These are phyloP conservation scores for Sternotherus odoratus DNA, from an alignment of 2,797 vertebrate genomes.

Conservation along the genomic window DNA sequence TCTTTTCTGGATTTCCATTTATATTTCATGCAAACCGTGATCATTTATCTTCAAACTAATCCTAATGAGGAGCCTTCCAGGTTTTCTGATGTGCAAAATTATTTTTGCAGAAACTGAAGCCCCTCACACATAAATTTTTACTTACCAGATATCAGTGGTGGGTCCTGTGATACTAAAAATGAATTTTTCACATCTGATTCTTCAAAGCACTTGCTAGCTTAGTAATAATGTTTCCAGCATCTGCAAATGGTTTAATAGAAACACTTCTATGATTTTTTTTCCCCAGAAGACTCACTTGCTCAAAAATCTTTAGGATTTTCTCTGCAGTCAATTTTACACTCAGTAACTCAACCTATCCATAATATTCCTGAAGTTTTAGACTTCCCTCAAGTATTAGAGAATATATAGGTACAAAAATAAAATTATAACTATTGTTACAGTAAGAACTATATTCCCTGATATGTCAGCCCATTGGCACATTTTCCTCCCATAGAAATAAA, in stretches of 20 bases:
- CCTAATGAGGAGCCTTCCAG: slow-evolving; percentile 62
- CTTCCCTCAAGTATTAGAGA: slow-evolving; percentile 12
- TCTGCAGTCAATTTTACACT: slow-evolving; percentile 65
- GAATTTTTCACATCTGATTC: slow-evolving; percentile 62
- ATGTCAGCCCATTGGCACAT: not conserved
- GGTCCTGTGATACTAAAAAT: slow-evolving; percentile 55
- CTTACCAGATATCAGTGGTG: slow-evolving; percentile 45
- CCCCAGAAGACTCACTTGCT: slow-evolving; percentile 11
- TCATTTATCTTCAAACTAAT: slow-evolving; percentile 59
- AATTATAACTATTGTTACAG: not conserved
- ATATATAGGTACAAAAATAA: not conserved
- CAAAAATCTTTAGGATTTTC: slow-evolving; percentile 60
- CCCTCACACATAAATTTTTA: slow-evolving; percentile 7
- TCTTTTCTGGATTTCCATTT: slow-evolving; percentile 43
- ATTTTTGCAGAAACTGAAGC: slow-evolving; percentile 40
- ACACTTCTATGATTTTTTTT: not conserved
- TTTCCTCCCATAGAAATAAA: not conserved
- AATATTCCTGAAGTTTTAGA: slow-evolving; percentile 31
- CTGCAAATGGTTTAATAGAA: slow-evolving; percentile 68
- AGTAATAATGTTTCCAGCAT: slow-evolving; percentile 59
- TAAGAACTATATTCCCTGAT: not conserved
- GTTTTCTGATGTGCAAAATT: slow-evolving; percentile 53
- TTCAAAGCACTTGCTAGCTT: slow-evolving; percentile 55
- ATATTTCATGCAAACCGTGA: slow-evolving; percentile 57
- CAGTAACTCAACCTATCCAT: slow-evolving; percentile 45